A percentile compares a stretch with the other conserved stretches of the same genome.
Evolutionary conservation across 2,113 vertebrate species (phyloP).

Genomic region (Mungos mungo): DNA sequence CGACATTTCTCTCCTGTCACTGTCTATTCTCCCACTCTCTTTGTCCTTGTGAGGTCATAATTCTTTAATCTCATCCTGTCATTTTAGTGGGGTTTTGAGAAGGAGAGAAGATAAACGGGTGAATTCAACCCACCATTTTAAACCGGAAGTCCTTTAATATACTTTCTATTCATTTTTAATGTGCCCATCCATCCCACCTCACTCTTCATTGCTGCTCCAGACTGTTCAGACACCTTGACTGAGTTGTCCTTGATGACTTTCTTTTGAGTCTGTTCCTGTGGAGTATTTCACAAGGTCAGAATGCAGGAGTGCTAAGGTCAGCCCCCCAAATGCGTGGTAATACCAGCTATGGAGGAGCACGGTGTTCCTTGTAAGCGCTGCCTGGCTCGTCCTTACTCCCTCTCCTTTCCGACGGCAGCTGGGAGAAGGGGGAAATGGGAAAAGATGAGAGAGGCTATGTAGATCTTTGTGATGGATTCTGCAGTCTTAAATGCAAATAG

Average conservation of each 20-base stretch:
- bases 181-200: not conserved
- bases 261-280: not conserved
- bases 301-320: not conserved
- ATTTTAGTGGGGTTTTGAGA: not conserved
- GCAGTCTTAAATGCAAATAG: not conserved
- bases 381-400: not conserved
- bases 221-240: not conserved
- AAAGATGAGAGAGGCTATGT: too few relatives aligned
- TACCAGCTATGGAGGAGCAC: not conserved
- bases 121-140: not conserved
- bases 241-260: not conserved
- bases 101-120: not conserved
- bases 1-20: not conserved
- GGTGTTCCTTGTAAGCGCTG: not conserved
- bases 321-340: fast-evolving
- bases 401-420: not conserved
- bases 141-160: conserved; percentile 18
- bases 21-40: not conserved
- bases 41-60: not conserved
- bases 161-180: conserved; percentile 24
- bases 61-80: not conserved
- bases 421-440: not conserved
- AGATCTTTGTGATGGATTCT: not conserved
- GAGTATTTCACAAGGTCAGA: not conserved
- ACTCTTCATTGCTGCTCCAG: not conserved